Evolutionary conservation across 2,113 vertebrate genomes (phyloP), one percentile per base, ranked within the genome.

Genomic region (Mesembrinibis cayennensis): DNA sequence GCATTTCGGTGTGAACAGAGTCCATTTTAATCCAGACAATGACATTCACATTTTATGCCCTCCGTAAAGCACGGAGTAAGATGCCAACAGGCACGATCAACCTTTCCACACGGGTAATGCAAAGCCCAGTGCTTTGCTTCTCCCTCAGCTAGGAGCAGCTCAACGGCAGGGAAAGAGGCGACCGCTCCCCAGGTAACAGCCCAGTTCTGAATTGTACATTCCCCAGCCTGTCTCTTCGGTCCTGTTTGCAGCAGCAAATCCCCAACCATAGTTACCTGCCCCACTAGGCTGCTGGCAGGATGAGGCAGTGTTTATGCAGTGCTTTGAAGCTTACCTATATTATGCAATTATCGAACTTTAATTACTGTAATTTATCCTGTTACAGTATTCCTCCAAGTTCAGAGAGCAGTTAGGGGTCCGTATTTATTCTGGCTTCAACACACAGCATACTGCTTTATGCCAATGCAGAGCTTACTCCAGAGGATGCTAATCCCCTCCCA

Each of bases 401-500:
- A 89, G 59, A 89, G 76, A 66, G 81, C 50, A 94, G 62, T 79
- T 30, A 85, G 55, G 56, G 81, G 83, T 85, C 71, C 10, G 7
- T 77, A 81, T 73, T 85, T 89, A 79, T 70, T 59, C 84, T 73
- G 62, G 66, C 50, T 89, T 62, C 50, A 56, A 50, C 47, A 79
- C 2, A 9, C 26, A 91, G 69, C 52, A 34, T 7, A 70, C 23
- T 27, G 53, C 55, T 80, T 82, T 81, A 65, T 47, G 74, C 59
- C 82, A 93, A 29, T 42, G 38, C 82, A 89, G 63, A 95, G 55
- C 56, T 88, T 62, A 65, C 77, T 83, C 95, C 91, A 92, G 72
- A 66, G 93, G 93, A 93, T 82, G 70, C 78, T 96, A 83, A 96
- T 93, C 73, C 85, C 61, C 71, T 93, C 67, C 50, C 63, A 86